Base-by-base conservation (phyloP, 2,888 invertebrate species). In the Allophyes oxyacanthae region DNA sequence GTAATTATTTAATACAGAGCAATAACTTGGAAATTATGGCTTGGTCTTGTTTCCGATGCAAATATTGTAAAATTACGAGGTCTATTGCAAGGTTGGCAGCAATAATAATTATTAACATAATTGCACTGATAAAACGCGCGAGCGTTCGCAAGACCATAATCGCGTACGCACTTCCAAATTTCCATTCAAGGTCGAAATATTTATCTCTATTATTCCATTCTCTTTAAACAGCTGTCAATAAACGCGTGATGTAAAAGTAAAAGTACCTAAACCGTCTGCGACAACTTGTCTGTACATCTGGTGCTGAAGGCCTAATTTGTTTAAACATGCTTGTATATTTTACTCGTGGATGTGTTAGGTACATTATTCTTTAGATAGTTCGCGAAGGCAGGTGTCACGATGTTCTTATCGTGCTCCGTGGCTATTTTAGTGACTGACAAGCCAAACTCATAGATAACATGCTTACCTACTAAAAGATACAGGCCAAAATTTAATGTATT, bases 351-450 rank as follows among this genome's bases (percentile, higher is more conserved):
- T 73, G 56, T 43, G 14, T 32, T n/a, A n/a, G n/a, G n/a, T 33
- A 59, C 9, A 38, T 52, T 54, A 44, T 61, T 64, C 14, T 72
- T 56, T 41, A 65, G 55, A 77, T 66, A 57, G 63, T 74, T 71
- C 41, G 56, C 52, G 53, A 75, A 72, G 62, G 64, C 78, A 81
- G 81, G 79, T 82, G 77, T 74, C 75, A 75, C 63, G 55, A 46
- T 56, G 55, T n/a, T 75, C 61, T 81, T 82, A 83, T 79, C 81
- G 43, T 32, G 38, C 45, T 48, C 49, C 34, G 60, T 55, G 66
- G 76, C 78, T 81, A 83, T 84, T 83, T 82, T 78, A 75, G 79
- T 74, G 67, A 46, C 58, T 76, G 73, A 71, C 73, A 72, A 58
- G 25, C 49, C 13, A 46, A 44, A 54, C 49, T 52, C 15, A 41